Percentiles rank a stretch among this genome's conserved stretches.
These are phyloP conservation scores for Leptopilina syphax DNA, from an alignment of 2,888 invertebrate genomes.

Conservation along the genomic window DNA sequence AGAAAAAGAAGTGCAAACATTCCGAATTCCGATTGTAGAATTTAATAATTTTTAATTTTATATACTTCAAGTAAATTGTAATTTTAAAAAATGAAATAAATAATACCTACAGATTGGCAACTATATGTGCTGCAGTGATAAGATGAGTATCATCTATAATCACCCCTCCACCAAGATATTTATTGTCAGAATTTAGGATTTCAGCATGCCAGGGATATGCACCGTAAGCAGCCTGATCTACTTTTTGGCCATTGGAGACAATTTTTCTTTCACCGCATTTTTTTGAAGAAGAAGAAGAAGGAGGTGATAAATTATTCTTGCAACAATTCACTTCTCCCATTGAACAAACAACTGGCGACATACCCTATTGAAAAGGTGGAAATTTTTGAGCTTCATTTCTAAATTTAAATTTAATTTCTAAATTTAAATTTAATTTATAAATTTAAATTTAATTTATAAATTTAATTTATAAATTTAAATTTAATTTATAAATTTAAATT, in stretches of 20 bases:
- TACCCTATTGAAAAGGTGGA: too few species aligned
- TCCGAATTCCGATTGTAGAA: too few species aligned
- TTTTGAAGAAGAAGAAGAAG: too few species aligned
- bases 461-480: too few species aligned
- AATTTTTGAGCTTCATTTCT: too few species aligned
- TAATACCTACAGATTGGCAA: slow-evolving; percentile 69
- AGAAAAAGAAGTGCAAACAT: too few species aligned
- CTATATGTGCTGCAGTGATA: slow-evolving; percentile 78
- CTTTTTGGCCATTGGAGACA: slow-evolving; percentile 51
- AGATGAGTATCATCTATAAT: slow-evolving; percentile 75
- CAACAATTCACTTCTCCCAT: slow-evolving; percentile 46
- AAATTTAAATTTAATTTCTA: too few species aligned
- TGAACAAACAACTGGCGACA: slow-evolving; percentile 20
- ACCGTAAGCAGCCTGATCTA: slow-evolving; percentile 67
- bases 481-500: too few species aligned
- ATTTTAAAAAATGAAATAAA: too few species aligned
- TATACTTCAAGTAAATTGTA: not conserved
- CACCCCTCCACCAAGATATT: slow-evolving; percentile 68
- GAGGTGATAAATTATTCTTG: not conserved
- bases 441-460: too few species aligned
- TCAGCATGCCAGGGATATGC: slow-evolving; percentile 72
- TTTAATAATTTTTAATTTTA: too few species aligned
- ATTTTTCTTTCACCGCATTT: slow-evolving; percentile 68
- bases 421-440: too few species aligned
- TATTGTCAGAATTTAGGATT: slow-evolving; percentile 58